A percentile compares a stretch with the other conserved stretches of the same genome.
Evolutionary conservation across 1,140 invertebrate species (phyloP).

Genomic region (Drosophila persimilis): DNA sequence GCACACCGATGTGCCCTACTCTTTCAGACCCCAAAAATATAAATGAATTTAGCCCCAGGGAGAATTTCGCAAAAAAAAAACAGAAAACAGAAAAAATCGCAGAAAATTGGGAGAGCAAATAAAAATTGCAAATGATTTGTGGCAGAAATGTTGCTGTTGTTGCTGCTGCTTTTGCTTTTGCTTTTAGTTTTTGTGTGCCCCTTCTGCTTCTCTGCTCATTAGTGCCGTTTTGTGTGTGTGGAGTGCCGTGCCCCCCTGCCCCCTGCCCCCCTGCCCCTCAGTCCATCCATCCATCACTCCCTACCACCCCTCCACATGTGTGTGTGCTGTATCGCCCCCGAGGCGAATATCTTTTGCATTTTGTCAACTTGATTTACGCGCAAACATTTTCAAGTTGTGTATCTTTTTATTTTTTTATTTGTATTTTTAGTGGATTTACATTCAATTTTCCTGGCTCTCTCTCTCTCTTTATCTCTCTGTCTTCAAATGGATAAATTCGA

Average conservation of each 20-base stretch:
- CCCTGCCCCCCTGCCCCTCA: constrained; percentile 7
- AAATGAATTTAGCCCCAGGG: constrained; percentile 74
- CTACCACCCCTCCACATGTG: background rate
- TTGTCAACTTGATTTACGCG: constrained; percentile 78
- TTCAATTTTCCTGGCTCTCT: constrained; percentile 29
- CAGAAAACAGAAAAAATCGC: constrained; percentile 11
- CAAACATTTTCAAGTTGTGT: constrained; percentile 59
- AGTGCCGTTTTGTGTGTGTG: constrained; percentile 64
- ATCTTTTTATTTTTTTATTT: constrained; percentile 3
- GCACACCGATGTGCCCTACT: constrained; percentile 17
- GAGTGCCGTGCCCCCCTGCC: background rate
- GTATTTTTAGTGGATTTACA: constrained; percentile 35
- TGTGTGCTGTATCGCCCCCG: background rate
- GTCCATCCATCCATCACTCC: background rate
- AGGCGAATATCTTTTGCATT: constrained; percentile 47
- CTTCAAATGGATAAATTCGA: constrained; percentile 4
- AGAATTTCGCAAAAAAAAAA: constrained; percentile 71
- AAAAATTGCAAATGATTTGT: constrained; percentile 79
- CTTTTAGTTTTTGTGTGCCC: constrained; percentile 63
- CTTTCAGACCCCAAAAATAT: constrained; percentile 51
- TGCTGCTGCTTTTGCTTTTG: constrained; percentile 21
- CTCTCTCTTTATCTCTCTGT: too few relatives aligned
- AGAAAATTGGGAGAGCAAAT: constrained; percentile 30
- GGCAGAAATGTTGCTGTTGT: constrained; percentile 55
- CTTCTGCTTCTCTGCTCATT: constrained; percentile 73